Evolutionary conservation across 2,797 vertebrate genomes (phyloP), one percentile per base, ranked within the genome.

Genomic region (Acestrorhynchus altus): DNA sequence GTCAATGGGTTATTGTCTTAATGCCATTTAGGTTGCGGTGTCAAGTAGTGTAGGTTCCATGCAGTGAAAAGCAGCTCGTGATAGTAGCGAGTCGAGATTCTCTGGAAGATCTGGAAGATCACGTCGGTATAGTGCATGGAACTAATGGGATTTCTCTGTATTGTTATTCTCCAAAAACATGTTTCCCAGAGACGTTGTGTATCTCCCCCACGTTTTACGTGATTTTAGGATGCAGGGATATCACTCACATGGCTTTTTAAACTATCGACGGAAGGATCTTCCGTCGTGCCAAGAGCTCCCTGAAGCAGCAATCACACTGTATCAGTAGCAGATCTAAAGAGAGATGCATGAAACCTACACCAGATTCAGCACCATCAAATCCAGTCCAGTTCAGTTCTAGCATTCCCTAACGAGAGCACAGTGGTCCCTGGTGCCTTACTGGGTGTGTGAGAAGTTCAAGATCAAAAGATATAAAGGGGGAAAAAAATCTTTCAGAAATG

Each of bases 161-260:
- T 35, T 63, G 60, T 39, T n/a, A 63, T 20, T 12, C 60, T 20
- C n/a, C 60, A n/a, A n/a, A n/a, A n/a, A n/a, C n/a, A n/a, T n/a
- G n/a, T n/a, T n/a, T n/a, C n/a, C n/a, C n/a, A n/a, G n/a, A n/a
- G n/a, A n/a, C n/a, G n/a, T n/a, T n/a, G n/a, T n/a, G n/a, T n/a
- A n/a, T n/a, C n/a, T n/a, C n/a, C n/a, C n/a, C n/a, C n/a, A n/a
- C n/a, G n/a, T n/a, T 59, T 24, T 8, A 39, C 16, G 8, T 16
- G 3, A 0, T 42, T 64, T 22, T 4, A 11, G 35, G 42, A 64
- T 42, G 9, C 20, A 10, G 61, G 61, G 35, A 64, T 64, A 20
- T 42, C 61, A 42, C 35, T 64, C 35, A 64, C 39, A n/a, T n/a
- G n/a, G 51, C 11, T 20, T 54, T 20, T 22, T n/a, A 22, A 54